phyloP scores from a whole-genome alignment of 2,113 vertebrate species.

The Pelecanus crispus region DNA sequence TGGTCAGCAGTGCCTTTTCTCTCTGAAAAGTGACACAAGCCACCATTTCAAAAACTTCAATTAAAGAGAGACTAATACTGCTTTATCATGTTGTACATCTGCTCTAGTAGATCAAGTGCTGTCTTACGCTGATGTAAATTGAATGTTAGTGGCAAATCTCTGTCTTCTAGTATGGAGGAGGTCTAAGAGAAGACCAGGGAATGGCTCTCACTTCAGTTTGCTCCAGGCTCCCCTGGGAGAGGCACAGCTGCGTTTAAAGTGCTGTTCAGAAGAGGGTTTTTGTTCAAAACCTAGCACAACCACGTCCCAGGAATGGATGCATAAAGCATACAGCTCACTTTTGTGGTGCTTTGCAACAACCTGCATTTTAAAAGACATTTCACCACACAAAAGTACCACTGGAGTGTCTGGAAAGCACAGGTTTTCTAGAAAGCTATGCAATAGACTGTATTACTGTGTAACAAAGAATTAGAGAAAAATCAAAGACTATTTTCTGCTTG shows the following conservation, averaged over 20 bases:
- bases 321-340: neutral
- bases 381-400: neutral
- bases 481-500: neutral
- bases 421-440: neutral
- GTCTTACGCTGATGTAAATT: neutral
- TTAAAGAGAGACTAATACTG: neutral
- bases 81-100: neutral
- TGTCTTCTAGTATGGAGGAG: neutral
- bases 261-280: neutral
- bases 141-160: neutral
- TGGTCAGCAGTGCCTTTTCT: neutral
- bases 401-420: neutral
- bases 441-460: neutral
- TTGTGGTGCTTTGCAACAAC: rapidly evolving
- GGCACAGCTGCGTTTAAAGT: neutral
- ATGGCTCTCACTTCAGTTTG: neutral
- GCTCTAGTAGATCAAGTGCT: neutral
- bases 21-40: neutral
- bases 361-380: neutral
- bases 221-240: neutral
- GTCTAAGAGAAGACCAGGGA: neutral
- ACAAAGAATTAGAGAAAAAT: neutral
- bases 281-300: neutral
- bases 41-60: neutral
- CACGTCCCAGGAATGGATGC: neutral